Base-by-base conservation (phyloP, 2,797 vertebrate genomes). In the Pipistrellus kuhlii region DNA sequence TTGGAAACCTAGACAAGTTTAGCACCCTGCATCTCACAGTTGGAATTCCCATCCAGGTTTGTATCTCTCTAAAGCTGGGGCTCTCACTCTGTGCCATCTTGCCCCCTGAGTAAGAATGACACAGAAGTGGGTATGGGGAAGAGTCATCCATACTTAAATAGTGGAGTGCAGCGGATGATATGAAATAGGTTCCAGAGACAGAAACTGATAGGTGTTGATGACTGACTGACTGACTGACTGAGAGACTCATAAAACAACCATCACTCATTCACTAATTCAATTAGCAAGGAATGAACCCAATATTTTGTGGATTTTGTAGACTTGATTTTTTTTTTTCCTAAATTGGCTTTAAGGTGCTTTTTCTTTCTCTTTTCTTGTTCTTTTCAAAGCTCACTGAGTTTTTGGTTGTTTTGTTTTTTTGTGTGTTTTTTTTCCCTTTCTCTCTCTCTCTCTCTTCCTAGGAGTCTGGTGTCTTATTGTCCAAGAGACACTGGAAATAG, bases 341-440 rank as follows among this genome's bases (percentile, higher is more conserved):
- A 82, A 76, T 88, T 82, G 25, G 32, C 87, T 64, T 85, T 51
- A 32, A 35, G 20, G 21, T 23, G 13, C 21, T 27, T 17, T 15
- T 41, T 55, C 17, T 51, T 53, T 64, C 95, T 71, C 41, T 82
- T 91, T 83, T 92, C 71, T 81, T 81, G n/a, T 71, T 84, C 66
- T 14, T 83, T 88, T 71, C 62, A 90, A 35, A 72, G 15, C 25
- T 87, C 20, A 27, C 62, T 55, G 20, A 21, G 62, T 83, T 85
- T 93, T 41, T 6, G 38, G 38, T 38, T 38, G 38, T 4, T 38
- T 38, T 38, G 6, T 41, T 41, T 41, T 41, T 38, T 38, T 38
- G 38, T 38, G 4, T 38, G 4, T 38, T 38, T 38, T 5, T 38
- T 38, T 38, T 5, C 44, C 89, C 83, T 95, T 64, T 66, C 30